Percentiles rank a stretch among this genome's conserved stretches.
Evolutionary conservation across 1,140 invertebrate species (phyloP).

Genomic region (Bombus difficillimus): DNA sequence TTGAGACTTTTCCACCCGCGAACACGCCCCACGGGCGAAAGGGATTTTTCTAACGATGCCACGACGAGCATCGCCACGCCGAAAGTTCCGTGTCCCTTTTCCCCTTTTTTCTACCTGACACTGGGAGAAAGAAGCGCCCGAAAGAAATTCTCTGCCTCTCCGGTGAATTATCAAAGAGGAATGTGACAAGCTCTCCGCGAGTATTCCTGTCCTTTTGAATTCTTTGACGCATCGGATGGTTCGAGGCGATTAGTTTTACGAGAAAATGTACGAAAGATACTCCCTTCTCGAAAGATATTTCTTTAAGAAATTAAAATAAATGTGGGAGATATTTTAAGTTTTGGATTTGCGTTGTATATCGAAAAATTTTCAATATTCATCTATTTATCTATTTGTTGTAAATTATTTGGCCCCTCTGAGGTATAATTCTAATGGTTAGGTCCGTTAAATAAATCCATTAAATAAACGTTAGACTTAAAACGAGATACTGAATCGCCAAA

Average conservation of each 20-base stretch:
- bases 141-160: not conserved
- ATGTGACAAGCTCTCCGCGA: not conserved
- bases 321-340: too few species aligned
- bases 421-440: too few species aligned
- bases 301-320: too few species aligned
- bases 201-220: not conserved
- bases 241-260: not conserved
- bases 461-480: too few species aligned
- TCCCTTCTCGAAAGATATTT: not conserved
- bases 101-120: not conserved
- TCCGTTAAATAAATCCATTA: too few species aligned
- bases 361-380: too few species aligned
- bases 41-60: conserved; percentile 55
- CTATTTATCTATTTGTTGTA: too few species aligned
- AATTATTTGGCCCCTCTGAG: too few species aligned
- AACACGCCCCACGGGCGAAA: conserved; percentile 16
- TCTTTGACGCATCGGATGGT: not conserved
- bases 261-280: not conserved
- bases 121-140: not conserved
- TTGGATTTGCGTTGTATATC: too few species aligned
- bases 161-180: not conserved
- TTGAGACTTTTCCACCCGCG: conserved; percentile 25
- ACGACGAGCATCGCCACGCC: conserved; percentile 9
- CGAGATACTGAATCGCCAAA: too few species aligned
- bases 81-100: not conserved